Conservation (phyloP, 2,113 vertebrate species). For the Notechis scutatus region DNA sequence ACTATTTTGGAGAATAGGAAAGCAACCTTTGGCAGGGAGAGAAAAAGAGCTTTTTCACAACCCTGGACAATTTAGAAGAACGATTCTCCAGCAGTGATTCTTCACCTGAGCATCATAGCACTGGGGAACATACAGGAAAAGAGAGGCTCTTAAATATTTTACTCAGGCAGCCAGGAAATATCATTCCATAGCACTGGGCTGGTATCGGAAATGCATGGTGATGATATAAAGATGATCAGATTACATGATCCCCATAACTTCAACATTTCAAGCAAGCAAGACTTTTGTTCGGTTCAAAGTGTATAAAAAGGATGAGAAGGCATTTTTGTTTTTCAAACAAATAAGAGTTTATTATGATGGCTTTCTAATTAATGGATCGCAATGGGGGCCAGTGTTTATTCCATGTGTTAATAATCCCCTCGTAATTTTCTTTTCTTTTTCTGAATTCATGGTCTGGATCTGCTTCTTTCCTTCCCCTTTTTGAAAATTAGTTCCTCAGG, state of each 20-base stretch:
- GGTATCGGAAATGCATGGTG: background rate
- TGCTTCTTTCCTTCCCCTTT: background rate
- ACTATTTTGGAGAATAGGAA: background rate
- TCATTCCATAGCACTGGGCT: background rate
- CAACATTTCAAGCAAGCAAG: background rate
- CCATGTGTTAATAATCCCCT: background rate
- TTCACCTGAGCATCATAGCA: background rate
- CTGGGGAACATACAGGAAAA: background rate
- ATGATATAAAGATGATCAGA: background rate
- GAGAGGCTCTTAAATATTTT: background rate
- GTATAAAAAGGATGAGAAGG: background rate
- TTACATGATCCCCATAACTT: background rate
- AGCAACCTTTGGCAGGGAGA: background rate
- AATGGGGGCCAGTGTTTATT: background rate
- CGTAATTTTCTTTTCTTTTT: background rate
- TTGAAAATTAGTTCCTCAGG: background rate
- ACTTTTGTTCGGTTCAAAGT: background rate
- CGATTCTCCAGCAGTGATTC: background rate
- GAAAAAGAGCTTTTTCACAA: background rate
- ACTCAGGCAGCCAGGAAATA: background rate
- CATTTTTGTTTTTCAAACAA: background rate
- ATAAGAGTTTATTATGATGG: background rate
- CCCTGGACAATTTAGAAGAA: background rate
- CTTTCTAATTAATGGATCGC: background rate
- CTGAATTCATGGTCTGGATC: background rate